These are phyloP conservation scores for Dasysyrphus albostriatus DNA, from an alignment of 2,888 invertebrate genomes.

Conservation along the genomic window DNA sequence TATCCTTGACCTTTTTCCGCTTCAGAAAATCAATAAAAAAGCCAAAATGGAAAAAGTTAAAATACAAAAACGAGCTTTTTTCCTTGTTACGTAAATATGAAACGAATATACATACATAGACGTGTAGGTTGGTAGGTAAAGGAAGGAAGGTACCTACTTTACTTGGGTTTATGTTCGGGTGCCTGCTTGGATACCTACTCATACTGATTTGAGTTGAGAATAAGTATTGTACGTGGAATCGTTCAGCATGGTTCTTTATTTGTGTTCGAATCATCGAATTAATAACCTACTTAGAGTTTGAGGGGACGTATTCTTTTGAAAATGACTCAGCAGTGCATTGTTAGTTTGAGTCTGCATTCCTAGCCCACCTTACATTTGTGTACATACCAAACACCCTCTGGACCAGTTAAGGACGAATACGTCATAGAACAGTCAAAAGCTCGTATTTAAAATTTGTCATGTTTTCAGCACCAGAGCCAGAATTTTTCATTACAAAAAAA, in stretches of 20 bases:
- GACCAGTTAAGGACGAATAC: conserved; percentile 1
- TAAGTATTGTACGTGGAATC: conserved; percentile 2
- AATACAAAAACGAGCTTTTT: conserved; percentile 68
- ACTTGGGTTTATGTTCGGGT: conserved; percentile 29
- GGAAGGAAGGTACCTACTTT: conserved; percentile 9
- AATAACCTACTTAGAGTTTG: conserved; percentile 30
- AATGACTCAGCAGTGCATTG: conserved; percentile 27
- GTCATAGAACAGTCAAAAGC: conserved; percentile 13
- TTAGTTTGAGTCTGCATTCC: background rate
- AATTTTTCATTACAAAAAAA: background rate
- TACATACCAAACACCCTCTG: background rate
- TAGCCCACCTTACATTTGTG: background rate
- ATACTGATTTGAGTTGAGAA: background rate
- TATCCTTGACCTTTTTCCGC: conserved; percentile 75
- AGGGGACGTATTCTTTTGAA: background rate
- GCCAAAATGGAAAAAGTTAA: conserved; percentile 70
- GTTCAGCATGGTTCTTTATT: conserved; percentile 21
- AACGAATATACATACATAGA: conserved; percentile 24
- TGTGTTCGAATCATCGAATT: conserved; percentile 12
- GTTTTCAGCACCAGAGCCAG: background rate
- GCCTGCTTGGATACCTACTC: background rate
- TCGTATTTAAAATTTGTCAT: background rate
- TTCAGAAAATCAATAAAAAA: conserved; percentile 72
- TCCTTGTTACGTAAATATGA: conserved; percentile 69
- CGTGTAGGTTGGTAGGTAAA: background rate